Evolutionary conservation across 2,888 invertebrate genomes (phyloP).

Genomic region (Thereva nobilitata): DNA sequence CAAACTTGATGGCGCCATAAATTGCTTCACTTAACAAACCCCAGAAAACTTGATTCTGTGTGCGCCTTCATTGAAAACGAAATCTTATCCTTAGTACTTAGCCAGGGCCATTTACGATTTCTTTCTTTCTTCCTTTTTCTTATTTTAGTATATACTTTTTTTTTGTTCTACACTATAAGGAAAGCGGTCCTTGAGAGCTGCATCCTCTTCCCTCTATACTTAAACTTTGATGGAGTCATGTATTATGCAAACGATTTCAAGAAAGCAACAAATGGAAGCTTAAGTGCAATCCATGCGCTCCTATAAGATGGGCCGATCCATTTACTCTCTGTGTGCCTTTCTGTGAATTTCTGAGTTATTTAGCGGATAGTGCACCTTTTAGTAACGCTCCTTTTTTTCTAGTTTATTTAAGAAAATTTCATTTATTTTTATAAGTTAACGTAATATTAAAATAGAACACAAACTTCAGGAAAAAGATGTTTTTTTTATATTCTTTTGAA

Average conservation of each 20-base stretch:
- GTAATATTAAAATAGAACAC: no score
- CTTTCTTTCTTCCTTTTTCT: not conserved
- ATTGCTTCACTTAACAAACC: not conserved
- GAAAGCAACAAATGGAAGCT: constrained; percentile 26
- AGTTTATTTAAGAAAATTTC: no score
- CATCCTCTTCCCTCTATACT: no score
- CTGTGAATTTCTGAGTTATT: no score
- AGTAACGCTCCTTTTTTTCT: no score
- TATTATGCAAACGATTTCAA: constrained; percentile 21
- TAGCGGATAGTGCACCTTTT: no score
- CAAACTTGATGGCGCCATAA: not conserved
- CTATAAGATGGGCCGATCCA: no score
- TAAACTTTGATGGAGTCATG: constrained; percentile 3
- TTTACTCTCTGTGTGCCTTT: no score
- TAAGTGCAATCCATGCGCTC: no score
- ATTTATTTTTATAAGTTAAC: no score
- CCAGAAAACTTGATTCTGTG: constrained; percentile 17
- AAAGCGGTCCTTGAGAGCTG: constrained; percentile 4
- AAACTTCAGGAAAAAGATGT: no score
- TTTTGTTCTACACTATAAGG: constrained; percentile 11
- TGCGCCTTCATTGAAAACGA: constrained; percentile 1
- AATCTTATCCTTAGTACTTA: constrained; percentile 18
- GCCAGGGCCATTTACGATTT: constrained; percentile 19
- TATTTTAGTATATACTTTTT: constrained; percentile 1
- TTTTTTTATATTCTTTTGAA: no score